Conservation (phyloP, 2,797 vertebrate species). For the Staurois parvus region DNA sequence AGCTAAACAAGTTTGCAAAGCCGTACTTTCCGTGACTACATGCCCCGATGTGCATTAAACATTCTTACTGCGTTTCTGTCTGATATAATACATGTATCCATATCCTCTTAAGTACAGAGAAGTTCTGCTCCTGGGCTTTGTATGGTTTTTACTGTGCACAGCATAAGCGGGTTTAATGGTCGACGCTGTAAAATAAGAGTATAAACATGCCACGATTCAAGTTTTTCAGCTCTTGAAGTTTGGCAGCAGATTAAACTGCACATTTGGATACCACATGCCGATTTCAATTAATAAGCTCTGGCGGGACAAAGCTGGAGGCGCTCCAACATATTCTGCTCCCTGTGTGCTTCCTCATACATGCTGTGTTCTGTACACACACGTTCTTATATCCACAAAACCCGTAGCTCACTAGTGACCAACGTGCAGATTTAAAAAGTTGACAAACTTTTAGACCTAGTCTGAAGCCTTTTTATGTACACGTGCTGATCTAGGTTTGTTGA, state of each 20-base stretch:
- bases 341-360: not conserved
- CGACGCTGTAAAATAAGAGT: not conserved
- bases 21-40: not conserved
- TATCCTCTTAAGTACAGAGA: not conserved
- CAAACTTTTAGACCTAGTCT: not conserved
- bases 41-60: not conserved
- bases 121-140: not conserved
- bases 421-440: not conserved
- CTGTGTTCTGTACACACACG: too few species aligned
- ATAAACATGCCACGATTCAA: constrained; percentile 40
- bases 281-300: constrained; percentile 25
- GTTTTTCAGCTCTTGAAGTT: constrained; percentile 12
- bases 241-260: constrained; percentile 32
- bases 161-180: not conserved
- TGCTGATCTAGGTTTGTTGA: not conserved
- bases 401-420: not conserved
- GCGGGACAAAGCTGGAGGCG: constrained; percentile 12
- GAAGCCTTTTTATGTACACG: not conserved
- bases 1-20: not conserved
- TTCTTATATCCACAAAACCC: not conserved
- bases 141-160: not conserved
- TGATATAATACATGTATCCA: not conserved
- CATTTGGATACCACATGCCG: constrained; percentile 55
- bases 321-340: not conserved
- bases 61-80: not conserved